Conservation (phyloP, 23 tunicate genomes). For the Halocynthia roretzi region DNA sequence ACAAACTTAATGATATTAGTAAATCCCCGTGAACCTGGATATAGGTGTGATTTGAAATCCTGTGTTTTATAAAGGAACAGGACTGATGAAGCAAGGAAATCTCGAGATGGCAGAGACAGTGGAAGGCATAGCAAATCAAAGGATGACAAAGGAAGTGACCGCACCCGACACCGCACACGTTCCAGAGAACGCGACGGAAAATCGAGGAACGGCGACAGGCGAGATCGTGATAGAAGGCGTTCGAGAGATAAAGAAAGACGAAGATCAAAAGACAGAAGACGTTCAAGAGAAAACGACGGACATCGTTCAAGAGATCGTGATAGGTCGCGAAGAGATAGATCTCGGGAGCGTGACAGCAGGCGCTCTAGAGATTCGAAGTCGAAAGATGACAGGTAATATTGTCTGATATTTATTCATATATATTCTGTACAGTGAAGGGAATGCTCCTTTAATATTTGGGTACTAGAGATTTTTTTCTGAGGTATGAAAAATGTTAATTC, state of each 20-base stretch:
- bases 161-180: not conserved
- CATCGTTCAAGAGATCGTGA: conserved; percentile 27
- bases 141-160: not conserved
- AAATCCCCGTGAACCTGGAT: no score
- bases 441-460: not conserved
- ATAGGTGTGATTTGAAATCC: not conserved
- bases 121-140: not conserved
- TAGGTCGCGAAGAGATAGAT: conserved; percentile 13
- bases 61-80: not conserved
- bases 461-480: not conserved
- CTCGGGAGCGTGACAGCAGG: conserved; percentile 34
- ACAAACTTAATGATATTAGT: no score
- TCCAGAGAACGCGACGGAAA: conserved; percentile 31
- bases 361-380: conserved; percentile 30
- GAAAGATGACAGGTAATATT: conserved; percentile 14
- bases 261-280: not conserved
- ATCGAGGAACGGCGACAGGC: not conserved
- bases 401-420: not conserved
- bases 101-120: conserved; percentile 18
- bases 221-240: conserved; percentile 3
- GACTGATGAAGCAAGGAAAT: conserved; percentile 7
- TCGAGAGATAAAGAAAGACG: conserved; percentile 18
- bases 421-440: not conserved
- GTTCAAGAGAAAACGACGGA: conserved; percentile 13
- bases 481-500: not conserved